Evolutionary conservation across 2,888 invertebrate species (phyloP), one percentile per base, ranked within the genome.

Genomic region (Dasysyrphus tricinctus): DNA sequence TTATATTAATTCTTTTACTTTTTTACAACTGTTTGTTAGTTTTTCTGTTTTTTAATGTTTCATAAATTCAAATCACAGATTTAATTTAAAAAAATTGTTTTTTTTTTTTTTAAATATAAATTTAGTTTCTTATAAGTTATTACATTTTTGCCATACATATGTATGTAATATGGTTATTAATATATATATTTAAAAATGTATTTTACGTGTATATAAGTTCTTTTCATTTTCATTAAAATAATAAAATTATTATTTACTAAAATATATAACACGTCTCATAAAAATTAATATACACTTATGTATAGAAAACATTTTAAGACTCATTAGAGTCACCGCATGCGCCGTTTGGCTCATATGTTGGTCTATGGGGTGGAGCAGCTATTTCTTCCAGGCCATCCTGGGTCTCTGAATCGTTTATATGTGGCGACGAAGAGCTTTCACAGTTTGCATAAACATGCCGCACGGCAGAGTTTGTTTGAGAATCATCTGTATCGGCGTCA

Each of bases 391-490:
- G 70, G 24, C 72, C 79, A 9, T 76, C 84, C 5, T 88, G 75
- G 54, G 91, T 90, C 77, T 91, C 91, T 39, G 90, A 90, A 87
- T 91, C 90, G 47, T 90, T 90, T n/a, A 91, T 90, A 83, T 91
- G 91, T 16, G 92, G 92, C 79, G 92, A 92, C 0, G 91, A 91
- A 19, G 91, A 91, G 81, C 91, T 91, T 84, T 92, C 92, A 88
- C 92, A 92, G 61, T 91, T 92, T 34, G 92, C 92, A 87, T 92
- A 92, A 11, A 92, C 92, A 89, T 92, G 92, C 12, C 89, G 90
- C 42, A 89, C 88, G 4, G 89, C 88, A 4, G 90, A 91, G 83
- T 90, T 88, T 76, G 91, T 92, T 88, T 92, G 92, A 49, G 92
- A 92, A 83, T 92, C 92, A 83, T 92, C 92, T 1, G 91, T 90